A percentile compares a stretch with the other conserved stretches of the same genome.
Evolutionary conservation across 2,797 vertebrate genomes (phyloP).

Genomic region (Megalops cyprinoides): DNA sequence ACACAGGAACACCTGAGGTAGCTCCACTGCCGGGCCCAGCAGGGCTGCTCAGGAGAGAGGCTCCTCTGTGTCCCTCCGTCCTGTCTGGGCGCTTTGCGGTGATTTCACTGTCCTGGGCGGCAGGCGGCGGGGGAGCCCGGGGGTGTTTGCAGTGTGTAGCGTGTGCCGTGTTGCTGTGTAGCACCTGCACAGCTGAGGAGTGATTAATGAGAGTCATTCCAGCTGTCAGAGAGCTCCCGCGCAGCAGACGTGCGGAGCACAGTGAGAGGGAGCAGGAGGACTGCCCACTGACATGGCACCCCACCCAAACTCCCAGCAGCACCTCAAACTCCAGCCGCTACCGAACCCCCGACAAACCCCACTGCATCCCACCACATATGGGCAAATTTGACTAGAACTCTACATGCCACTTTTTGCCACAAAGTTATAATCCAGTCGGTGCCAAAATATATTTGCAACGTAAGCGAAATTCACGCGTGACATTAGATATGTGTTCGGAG

Average conservation of each 20-base stretch:
- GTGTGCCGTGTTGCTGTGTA: background rate
- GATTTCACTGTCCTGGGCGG: background rate
- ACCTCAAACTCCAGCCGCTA: background rate
- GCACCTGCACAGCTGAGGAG: constrained; percentile 20
- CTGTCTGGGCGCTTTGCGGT: background rate
- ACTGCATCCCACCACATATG: no score
- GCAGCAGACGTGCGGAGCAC: background rate
- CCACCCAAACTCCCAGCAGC: background rate
- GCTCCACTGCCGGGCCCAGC: background rate
- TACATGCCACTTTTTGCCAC: background rate
- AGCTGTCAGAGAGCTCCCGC: constrained; percentile 26
- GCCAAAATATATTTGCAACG: no score
- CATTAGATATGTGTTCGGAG: no score
- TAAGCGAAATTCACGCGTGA: no score
- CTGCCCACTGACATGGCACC: constrained; percentile 5
- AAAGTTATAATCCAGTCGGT: no score
- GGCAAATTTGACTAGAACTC: no score
- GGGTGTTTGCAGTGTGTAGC: background rate
- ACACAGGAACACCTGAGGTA: background rate
- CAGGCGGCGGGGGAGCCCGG: background rate
- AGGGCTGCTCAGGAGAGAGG: background rate
- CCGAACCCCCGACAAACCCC: background rate
- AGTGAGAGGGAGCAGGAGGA: background rate
- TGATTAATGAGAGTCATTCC: constrained; percentile 36
- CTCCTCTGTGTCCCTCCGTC: background rate